Base-by-base conservation (phyloP, 2,797 vertebrate species). In the Smutsia gigantea region DNA sequence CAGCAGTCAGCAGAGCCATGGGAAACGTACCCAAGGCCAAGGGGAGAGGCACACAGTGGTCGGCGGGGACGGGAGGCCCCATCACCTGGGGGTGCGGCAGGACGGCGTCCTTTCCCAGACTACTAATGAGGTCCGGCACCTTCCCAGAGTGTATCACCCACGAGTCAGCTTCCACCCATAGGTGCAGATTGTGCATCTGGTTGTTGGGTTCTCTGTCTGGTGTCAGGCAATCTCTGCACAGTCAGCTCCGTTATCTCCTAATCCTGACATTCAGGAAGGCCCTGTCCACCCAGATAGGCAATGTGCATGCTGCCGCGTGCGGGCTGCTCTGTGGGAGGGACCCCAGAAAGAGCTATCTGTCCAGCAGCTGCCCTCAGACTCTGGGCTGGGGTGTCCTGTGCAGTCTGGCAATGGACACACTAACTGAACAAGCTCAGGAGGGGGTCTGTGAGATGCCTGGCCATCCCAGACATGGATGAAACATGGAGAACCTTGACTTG, bases 381-480 rank as follows among this genome's bases (percentile, higher is more conserved):
- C 63, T 5, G 2, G 4, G 49, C 63, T 2, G 21, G 37, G 27
- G 23, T 7, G 23, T 9, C 21, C 69, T 25, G 49, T 1, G 13
- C 0, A 1, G 49, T 15, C 89, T 55, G 46, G 29, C 37, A 92
- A 90, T 85, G 63, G 93, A 96, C 87, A 59, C 86, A 51, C 17
- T 21, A 61, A 61, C 89, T 81, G 79, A 87, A 94, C 7, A 77
- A 92, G 88, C 66, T 27, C 71, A 39, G 96, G 93, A 92, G 97
- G 46, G 3, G 4, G 29, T 75, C 68, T 88, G 90, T 97, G 74
- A 97, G 97, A 96, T 87, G 95, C 91, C 93, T 92, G 97, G 85
- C 64, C 96, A 81, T 29, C 63, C 34, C 72, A 90, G 92, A 7
- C 49, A 34, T 42, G 61, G 95, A 42, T 86, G 85, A 94, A 94